phyloP scores from a whole-genome alignment of 2,797 vertebrate species.

The Harpagifer antarcticus region DNA sequence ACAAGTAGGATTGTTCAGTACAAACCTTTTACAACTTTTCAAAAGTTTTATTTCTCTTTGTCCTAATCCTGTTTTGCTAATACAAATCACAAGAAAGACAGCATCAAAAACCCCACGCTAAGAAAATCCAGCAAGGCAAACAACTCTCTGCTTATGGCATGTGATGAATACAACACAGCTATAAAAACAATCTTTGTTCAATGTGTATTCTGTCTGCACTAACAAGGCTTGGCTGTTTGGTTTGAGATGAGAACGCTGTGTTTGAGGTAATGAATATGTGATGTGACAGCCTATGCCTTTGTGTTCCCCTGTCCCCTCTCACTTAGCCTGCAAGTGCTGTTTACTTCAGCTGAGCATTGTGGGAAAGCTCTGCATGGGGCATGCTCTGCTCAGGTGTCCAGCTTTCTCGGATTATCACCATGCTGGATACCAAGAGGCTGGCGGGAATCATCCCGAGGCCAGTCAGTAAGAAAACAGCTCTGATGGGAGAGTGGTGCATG shows the following conservation, averaged over 20 bases:
- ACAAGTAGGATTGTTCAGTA: constrained; percentile 15
- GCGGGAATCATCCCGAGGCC: constrained; percentile 7
- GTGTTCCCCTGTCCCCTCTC: constrained; percentile 13
- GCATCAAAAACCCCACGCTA: constrained; percentile 46
- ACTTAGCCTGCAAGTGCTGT: constrained; percentile 41
- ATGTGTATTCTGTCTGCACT: constrained; percentile 44
- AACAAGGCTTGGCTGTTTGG: constrained; percentile 49
- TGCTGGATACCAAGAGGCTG: constrained; percentile 17
- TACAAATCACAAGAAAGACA: constrained; percentile 53
- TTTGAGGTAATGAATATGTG: constrained; percentile 44
- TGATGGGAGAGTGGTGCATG: constrained; percentile 17
- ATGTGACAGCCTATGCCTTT: constrained; percentile 53
- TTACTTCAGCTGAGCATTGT: constrained; percentile 56
- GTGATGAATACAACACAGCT: constrained; percentile 54
- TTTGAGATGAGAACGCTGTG: constrained; percentile 44
- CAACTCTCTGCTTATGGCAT: constrained; percentile 34
- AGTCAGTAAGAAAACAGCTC: neutral
- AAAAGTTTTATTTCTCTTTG: constrained; percentile 33
- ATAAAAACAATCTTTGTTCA: constrained; percentile 48
- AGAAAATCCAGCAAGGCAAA: constrained; percentile 42
- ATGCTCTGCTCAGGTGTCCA: constrained; percentile 34
- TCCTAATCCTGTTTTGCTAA: constrained; percentile 52
- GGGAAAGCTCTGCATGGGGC: constrained; percentile 34
- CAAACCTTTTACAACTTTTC: constrained; percentile 15
- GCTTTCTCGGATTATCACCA: constrained; percentile 39